Evolutionary conservation across 2,113 vertebrate genomes (phyloP), one percentile per base, ranked within the genome.

Genomic region (Podocnemis expansa): DNA sequence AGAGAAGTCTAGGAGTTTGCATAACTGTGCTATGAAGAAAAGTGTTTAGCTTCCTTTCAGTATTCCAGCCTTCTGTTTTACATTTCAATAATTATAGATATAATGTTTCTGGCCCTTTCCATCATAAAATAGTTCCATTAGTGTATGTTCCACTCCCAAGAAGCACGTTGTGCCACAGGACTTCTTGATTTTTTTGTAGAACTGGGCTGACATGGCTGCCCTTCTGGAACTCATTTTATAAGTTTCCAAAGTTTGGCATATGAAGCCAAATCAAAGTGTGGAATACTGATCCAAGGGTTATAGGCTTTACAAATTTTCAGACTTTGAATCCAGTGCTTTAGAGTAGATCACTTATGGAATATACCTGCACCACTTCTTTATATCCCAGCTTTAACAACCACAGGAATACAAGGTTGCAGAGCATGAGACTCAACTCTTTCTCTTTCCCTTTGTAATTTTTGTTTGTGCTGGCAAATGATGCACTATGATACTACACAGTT

Each of bases 271-370:
- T 76, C 47, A 84, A 89, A 84, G 43, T 89, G 38, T 85, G 7
- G 60, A 90, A 58, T 58, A 21, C 47, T 60, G 76, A 80, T 87
- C 80, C 88, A 91, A 97, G 96, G 80, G 38, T 38, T 51, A 49
- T 82, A 96, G 84, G 76, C 67, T 89, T 51, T 86, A 52, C 87
- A 91, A 52, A 45, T n/a, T 81, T 80, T 88, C 89, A 96, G 58
- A 47, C 75, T 84, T 96, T 96, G 93, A 94, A 95, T 89, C 21
- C 56, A 82, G 81, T 90, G 63, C 63, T 84, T 79, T 25, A 87
- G 82, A 85, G 93, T 38, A 86, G 75, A 88, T 89, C 25, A 8
- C 25, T 24, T 5, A 86, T 93, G 38, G 92, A 63, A 81, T 93
- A 63, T 87, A 75, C 75, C 73, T n/a, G 22, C 78, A 60, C 56